phyloP scores from a whole-genome alignment of 53 echinoderm and acorn worm species.

The Echinarachnius parma region DNA sequence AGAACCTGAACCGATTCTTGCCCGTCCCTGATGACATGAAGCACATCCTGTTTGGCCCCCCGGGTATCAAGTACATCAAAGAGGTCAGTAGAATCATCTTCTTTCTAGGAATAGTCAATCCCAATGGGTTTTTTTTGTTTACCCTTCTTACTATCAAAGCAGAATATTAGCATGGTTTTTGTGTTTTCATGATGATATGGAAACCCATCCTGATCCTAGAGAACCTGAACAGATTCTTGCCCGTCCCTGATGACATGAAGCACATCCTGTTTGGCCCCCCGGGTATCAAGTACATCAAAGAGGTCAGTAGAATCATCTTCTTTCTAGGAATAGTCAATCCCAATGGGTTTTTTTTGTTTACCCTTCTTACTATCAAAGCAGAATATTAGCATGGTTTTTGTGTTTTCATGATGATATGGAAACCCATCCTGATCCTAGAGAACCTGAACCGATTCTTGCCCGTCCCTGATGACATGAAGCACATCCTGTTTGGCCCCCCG shows the following conservation, averaged over 20 bases:
- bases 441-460: conserved; percentile 29
- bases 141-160: too few species aligned
- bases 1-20: conserved; percentile 29
- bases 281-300: conserved; percentile 83
- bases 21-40: conserved; percentile 71
- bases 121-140: too few species aligned
- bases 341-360: too few species aligned
- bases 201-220: conserved; percentile 22
- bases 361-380: too few species aligned
- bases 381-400: too few species aligned
- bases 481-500: conserved; percentile 64
- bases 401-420: too few species aligned
- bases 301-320: too few species aligned
- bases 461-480: conserved; percentile 70
- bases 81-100: too few species aligned
- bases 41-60: conserved; percentile 63
- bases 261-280: conserved; percentile 65
- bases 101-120: too few species aligned
- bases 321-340: too few species aligned
- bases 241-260: conserved; percentile 70
- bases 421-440: conserved; percentile 26
- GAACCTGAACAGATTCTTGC: conserved; percentile 29
- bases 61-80: conserved; percentile 80
- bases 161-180: too few species aligned
- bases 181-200: too few species aligned